These are phyloP conservation scores for Patella ulyssiponensis DNA, from an alignment of 2,888 invertebrate genomes.

Conservation along the genomic window DNA sequence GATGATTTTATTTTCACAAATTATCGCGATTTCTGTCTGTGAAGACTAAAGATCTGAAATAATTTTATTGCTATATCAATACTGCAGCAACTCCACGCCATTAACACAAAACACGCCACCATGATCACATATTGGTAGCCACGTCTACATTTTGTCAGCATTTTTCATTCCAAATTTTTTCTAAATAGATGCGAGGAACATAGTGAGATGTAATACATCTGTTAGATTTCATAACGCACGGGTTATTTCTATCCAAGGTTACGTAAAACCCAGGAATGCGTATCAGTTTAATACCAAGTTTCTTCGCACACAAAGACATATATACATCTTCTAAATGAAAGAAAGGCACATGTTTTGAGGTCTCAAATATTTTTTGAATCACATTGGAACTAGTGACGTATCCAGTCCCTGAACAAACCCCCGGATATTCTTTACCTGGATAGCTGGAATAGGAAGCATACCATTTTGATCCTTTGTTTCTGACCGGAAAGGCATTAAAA, in stretches of 20 bases:
- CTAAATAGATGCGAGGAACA: not conserved
- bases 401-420: conserved; percentile 58
- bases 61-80: too few relatives aligned
- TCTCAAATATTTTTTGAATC: conserved; percentile 41
- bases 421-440: conserved; percentile 48
- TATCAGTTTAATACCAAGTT: conserved; percentile 41
- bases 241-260: not conserved
- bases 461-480: conserved; percentile 53
- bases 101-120: too few relatives aligned
- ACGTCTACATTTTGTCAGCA: not conserved
- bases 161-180: not conserved
- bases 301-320: conserved; percentile 49
- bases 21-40: too few relatives aligned
- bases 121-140: too few relatives aligned
- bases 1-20: too few relatives aligned
- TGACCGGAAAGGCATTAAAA: conserved; percentile 35
- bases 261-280: conserved; percentile 45
- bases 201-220: not conserved
- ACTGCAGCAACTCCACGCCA: too few relatives aligned
- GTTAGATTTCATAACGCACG: not conserved
- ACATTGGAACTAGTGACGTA: conserved; percentile 53
- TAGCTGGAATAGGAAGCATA: conserved; percentile 51
- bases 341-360: conserved; percentile 55
- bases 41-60: too few relatives aligned
- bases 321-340: conserved; percentile 63